Evolutionary conservation across 2,797 vertebrate genomes (phyloP).

Genomic region (Brachymystax lenok): DNA sequence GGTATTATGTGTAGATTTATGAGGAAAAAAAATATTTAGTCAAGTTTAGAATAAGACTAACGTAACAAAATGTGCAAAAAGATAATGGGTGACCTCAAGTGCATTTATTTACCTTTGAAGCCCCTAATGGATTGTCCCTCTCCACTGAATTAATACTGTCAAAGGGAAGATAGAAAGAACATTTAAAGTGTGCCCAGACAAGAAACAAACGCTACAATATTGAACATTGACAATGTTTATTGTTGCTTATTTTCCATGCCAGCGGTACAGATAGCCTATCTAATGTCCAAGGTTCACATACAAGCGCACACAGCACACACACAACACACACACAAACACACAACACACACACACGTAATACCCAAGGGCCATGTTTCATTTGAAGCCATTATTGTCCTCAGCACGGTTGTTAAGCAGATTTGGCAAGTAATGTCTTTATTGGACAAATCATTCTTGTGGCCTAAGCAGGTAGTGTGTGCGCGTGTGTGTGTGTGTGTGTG

Average conservation of each 20-base stretch:
- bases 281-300: too few relatives aligned
- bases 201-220: background rate
- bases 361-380: slow-evolving; percentile 9
- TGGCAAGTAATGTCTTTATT: slow-evolving; percentile 93
- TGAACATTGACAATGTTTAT: background rate
- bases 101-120: slow-evolving; percentile 62
- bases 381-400: slow-evolving; percentile 28
- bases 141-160: slow-evolving; percentile 50
- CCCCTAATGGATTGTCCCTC: slow-evolving; percentile 57
- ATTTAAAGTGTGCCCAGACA: background rate
- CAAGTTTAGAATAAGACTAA: too few relatives aligned
- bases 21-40: too few relatives aligned
- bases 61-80: too few relatives aligned
- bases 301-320: too few relatives aligned
- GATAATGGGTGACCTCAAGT: too few relatives aligned
- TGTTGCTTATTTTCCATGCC: background rate
- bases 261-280: too few relatives aligned
- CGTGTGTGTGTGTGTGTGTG: slow-evolving; percentile 29
- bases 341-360: background rate
- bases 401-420: slow-evolving; percentile 84
- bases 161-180: background rate
- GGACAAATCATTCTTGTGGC: slow-evolving; percentile 91
- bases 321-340: too few relatives aligned
- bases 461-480: slow-evolving; percentile 73
- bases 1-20: too few relatives aligned